A percentile compares a stretch with the other conserved stretches of the same genome.
Evolutionary conservation across 1,140 invertebrate species (phyloP).

Genomic region (Gerris buenoi): DNA sequence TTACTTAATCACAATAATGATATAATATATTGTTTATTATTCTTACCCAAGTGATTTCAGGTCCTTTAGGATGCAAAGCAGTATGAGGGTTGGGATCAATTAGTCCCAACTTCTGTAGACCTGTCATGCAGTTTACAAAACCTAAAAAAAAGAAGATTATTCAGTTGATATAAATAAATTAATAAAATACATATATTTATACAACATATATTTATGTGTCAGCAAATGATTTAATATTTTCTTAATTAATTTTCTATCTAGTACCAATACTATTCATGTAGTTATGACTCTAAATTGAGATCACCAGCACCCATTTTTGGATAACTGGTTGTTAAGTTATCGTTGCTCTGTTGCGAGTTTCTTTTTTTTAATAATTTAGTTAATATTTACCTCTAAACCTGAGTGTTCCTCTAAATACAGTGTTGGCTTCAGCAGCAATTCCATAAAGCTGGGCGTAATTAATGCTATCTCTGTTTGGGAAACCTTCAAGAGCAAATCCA

Average conservation of each 20-base stretch:
- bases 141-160: slow-evolving; percentile 48
- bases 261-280: too few relatives aligned
- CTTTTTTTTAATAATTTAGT: too few relatives aligned
- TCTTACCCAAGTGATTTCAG: slow-evolving; percentile 87
- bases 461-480: slow-evolving; percentile 88
- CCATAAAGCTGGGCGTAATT: slow-evolving; percentile 78
- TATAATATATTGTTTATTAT: too few relatives aligned
- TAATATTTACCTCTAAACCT: slow-evolving; percentile 49
- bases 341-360: too few relatives aligned
- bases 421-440: slow-evolving; percentile 61
- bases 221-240: too few relatives aligned
- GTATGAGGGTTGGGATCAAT: slow-evolving; percentile 76
- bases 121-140: slow-evolving; percentile 73
- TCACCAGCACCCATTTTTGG: too few relatives aligned
- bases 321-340: too few relatives aligned
- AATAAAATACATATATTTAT: too few relatives aligned
- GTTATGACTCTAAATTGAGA: too few relatives aligned
- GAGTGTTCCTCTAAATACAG: slow-evolving; percentile 80
- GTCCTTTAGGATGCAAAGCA: slow-evolving; percentile 79
- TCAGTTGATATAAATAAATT: too few relatives aligned
- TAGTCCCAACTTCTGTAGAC: slow-evolving; percentile 71
- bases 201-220: too few relatives aligned
- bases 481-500: slow-evolving; percentile 91
- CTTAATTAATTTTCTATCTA: too few relatives aligned
- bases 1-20: neutral